Base-by-base conservation (phyloP, 2,797 vertebrate genomes). In the Mus minutoides region DNA sequence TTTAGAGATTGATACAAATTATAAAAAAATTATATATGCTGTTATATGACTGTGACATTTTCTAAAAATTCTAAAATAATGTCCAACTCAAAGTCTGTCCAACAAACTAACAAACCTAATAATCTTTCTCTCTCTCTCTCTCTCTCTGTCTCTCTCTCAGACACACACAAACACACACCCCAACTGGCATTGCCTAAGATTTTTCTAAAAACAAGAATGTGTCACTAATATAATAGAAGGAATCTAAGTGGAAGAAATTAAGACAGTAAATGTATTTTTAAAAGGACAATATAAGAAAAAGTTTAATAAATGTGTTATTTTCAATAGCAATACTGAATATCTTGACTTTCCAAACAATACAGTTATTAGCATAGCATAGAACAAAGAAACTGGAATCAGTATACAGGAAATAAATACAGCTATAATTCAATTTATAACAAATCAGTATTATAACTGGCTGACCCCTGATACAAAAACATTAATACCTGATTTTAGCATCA, bases 61-160 rank as follows among this genome's bases (percentile, higher is more conserved):
- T 37, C 9, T 69, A 96, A 17, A 75, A 34, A 95, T 92, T 82
- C 13, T 4, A 94, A 91, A 80, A 95, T 7, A 71, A 95, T 12
- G 52, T 37, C 34, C 34, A 89, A 76, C 83, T 90, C 64, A 54
- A 62, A 43, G 78, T 64, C 29, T 86, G 7, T 91, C 62, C 34
- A 73, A 56, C 22, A 94, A 56, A 71, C 58, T 62, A 95, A 94
- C 4, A 97, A 95, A 94, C 56, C 21, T 84, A 96, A 92, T 71
- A 31, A 76, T 49, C 24, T 8, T 19, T 56, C 60, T 67, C 2
- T 24, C 62, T 26, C 26, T 29, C 11, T 62, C 60, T 62, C 24
- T 60, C 58, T 24, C 56, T 22, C 56, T 58, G 54, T 69, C 4
- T 17, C 64, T 29, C 26, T 29, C 31, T 62, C 34, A 69, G 34